Conservation (phyloP, 2,113 vertebrate genomes). For the Rostratula benghalensis region DNA sequence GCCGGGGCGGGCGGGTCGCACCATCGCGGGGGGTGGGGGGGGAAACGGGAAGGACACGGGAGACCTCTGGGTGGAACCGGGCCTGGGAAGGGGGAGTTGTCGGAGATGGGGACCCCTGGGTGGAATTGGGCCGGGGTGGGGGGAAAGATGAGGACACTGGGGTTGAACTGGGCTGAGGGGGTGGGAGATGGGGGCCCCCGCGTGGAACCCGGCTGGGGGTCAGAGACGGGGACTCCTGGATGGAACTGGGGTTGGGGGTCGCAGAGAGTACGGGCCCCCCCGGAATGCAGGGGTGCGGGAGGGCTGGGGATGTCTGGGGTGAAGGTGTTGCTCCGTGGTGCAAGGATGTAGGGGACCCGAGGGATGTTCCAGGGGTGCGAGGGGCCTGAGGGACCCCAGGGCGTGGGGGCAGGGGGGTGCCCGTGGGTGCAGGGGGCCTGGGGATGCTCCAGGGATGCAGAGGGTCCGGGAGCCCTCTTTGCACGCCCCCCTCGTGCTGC, state of each 20-base stretch:
- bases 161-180: background rate
- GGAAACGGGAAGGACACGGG: too few species aligned
- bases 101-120: too few species aligned
- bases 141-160: background rate
- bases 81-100: background rate
- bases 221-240: background rate
- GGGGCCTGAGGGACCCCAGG: background rate
- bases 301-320: too few species aligned
- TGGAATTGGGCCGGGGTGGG: background rate
- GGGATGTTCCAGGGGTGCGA: too few species aligned
- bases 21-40: background rate
- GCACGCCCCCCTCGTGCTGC: background rate
- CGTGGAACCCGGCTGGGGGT: background rate
- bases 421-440: background rate
- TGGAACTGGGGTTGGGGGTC: background rate
- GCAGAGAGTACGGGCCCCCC: background rate
- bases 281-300: accelerated
- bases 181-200: background rate
- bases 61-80: background rate
- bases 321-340: background rate
- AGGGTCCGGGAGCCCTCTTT: background rate
- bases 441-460: background rate
- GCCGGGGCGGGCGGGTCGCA: background rate
- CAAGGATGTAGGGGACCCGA: background rate
- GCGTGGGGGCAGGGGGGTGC: too few species aligned